phyloP scores from a whole-genome alignment of 2,113 vertebrate species.

The Nesospiza acunhae region DNA sequence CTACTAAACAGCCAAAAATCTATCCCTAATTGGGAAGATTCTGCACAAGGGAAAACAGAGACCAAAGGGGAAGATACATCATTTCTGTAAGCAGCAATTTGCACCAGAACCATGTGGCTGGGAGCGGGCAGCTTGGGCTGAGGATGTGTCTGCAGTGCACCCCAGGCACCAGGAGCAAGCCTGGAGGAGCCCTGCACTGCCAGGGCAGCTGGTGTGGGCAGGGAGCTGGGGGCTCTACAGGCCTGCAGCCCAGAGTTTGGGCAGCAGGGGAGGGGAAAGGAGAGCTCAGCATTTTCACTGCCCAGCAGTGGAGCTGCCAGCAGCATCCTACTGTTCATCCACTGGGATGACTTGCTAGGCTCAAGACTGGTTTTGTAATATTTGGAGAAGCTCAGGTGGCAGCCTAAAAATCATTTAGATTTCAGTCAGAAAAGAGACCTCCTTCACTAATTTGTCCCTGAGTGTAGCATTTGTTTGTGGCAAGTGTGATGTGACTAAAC shows the following conservation, averaged over 20 bases:
- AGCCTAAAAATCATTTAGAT: background rate
- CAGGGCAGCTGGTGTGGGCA: background rate
- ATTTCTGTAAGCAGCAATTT: background rate
- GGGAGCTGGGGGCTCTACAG: rapidly evolving
- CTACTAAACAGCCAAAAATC: background rate
- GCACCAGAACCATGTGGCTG: rapidly evolving
- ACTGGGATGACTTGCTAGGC: background rate
- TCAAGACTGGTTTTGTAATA: background rate
- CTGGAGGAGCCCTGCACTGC: background rate
- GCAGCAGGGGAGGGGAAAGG: background rate
- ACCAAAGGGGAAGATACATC: background rate
- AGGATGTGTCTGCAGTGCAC: background rate
- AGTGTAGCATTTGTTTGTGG: background rate
- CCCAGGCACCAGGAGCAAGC: background rate
- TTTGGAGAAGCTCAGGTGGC: background rate
- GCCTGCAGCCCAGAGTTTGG: background rate
- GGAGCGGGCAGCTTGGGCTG: background rate
- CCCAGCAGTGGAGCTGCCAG: background rate
- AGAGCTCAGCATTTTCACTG: background rate
- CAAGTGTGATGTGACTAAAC: background rate
- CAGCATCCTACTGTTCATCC: background rate
- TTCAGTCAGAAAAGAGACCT: background rate
- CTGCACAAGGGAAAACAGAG: background rate
- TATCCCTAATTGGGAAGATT: background rate
- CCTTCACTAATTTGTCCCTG: background rate